Evolutionary conservation across 2,113 vertebrate genomes (phyloP).

Genomic region (Thalassarche chlororhynchos): DNA sequence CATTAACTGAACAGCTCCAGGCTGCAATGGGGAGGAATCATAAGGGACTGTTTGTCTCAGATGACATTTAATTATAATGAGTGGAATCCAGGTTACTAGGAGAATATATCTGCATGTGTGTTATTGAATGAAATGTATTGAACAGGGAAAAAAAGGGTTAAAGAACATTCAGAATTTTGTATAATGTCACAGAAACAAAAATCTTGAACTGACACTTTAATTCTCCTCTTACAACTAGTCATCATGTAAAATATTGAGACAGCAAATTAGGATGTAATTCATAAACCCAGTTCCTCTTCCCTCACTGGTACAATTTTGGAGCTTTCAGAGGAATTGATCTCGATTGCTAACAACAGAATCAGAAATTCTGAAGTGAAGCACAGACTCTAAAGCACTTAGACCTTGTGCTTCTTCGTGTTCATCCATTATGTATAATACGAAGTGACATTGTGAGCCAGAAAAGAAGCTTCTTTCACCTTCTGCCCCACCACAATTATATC

Average conservation of each 20-base stretch:
- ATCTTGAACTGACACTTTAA: not conserved
- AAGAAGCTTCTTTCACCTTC: conserved; percentile 27
- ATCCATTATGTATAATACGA: not conserved
- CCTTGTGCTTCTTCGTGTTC: not conserved
- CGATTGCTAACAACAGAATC: not conserved
- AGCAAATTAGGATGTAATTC: not conserved
- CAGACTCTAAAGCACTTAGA: not conserved
- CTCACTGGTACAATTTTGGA: not conserved
- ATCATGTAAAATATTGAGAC: not conserved
- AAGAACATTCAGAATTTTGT: not conserved
- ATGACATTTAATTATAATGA: not conserved
- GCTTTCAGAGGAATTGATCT: not conserved
- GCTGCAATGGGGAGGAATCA: not conserved
- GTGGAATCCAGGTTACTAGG: not conserved
- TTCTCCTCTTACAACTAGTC: not conserved
- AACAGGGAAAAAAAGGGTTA: not conserved
- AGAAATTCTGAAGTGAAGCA: not conserved
- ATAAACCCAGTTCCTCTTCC: not conserved
- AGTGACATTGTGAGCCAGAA: conserved; percentile 3
- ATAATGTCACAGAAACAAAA: not conserved
- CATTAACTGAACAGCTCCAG: not conserved
- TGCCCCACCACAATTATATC: not conserved
- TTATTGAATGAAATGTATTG: not conserved
- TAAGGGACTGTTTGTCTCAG: not conserved
- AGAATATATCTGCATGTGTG: not conserved